A percentile compares a stretch with the other conserved stretches of the same genome.
phyloP scores from a whole-genome alignment of 2,888 invertebrate species.

The Amphipoea lucens region DNA sequence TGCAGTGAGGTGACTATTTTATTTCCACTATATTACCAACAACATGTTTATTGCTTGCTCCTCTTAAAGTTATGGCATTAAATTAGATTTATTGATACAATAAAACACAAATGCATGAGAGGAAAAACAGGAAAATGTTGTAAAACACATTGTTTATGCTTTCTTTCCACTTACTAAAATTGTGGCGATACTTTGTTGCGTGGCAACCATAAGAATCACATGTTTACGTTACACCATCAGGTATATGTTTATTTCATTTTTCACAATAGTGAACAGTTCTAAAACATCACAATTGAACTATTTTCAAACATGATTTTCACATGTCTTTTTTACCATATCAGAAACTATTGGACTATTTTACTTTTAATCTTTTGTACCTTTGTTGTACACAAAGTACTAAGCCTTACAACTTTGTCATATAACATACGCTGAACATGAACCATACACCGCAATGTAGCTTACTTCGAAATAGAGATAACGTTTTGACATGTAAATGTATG shows the following conservation, averaged over 20 bases:
- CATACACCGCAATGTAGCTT: too few species aligned
- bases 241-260: neutral
- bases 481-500: neutral
- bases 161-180: neutral
- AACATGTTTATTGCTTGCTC: neutral
- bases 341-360: neutral
- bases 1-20: neutral
- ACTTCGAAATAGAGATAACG: neutral
- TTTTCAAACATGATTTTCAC: neutral
- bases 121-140: slow-evolving; percentile 12
- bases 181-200: neutral
- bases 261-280: neutral
- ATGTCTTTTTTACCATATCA: neutral
- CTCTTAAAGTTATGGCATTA: slow-evolving; percentile 8
- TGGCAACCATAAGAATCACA: neutral
- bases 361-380: neutral
- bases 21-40: neutral
- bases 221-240: neutral
- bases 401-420: too few species aligned
- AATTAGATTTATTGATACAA: slow-evolving; percentile 1
- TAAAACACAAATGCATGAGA: slow-evolving; percentile 4
- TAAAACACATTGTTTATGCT: slow-evolving; percentile 6
- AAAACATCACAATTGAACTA: neutral
- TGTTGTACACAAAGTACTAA: neutral
- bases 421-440: too few species aligned